phyloP scores from a whole-genome alignment of 2,797 vertebrate species.

The Poecilia picta region DNA sequence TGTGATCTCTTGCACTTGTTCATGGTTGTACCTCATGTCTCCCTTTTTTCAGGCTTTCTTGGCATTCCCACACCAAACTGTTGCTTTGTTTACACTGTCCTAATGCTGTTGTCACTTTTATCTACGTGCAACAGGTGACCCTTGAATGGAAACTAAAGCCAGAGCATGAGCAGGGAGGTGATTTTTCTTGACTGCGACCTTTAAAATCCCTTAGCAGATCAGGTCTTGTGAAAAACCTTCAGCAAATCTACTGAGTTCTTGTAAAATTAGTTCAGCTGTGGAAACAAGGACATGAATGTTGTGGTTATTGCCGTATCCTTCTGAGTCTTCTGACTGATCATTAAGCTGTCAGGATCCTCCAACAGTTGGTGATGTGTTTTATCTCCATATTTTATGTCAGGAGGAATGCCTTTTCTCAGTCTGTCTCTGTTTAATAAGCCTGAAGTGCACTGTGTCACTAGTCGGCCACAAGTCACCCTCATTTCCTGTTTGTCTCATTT shows the following conservation, averaged over 20 bases:
- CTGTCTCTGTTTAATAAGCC: constrained; percentile 37
- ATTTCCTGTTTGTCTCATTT: constrained; percentile 37
- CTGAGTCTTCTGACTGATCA: constrained; percentile 46
- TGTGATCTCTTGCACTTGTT: constrained; percentile 2
- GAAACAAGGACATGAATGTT: constrained; percentile 1
- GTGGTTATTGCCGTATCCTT: constrained; percentile 8
- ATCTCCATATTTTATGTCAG: constrained; percentile 67
- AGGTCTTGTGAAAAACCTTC: not conserved
- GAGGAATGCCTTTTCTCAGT: constrained; percentile 34
- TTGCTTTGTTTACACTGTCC: constrained; percentile 61
- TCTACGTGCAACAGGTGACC: constrained; percentile 50
- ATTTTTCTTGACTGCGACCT: not conserved
- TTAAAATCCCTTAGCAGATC: not conserved
- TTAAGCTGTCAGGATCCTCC: constrained; percentile 59
- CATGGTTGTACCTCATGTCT: constrained; percentile 21
- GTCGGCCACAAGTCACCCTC: constrained; percentile 48
- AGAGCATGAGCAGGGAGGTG: not conserved
- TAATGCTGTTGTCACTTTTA: constrained; percentile 29
- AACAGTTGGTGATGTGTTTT: constrained; percentile 70
- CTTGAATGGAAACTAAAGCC: constrained; percentile 32
- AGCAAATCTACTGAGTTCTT: not conserved
- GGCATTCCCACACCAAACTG: constrained; percentile 66
- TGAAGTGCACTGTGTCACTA: constrained; percentile 49
- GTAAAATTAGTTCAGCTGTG: not conserved
- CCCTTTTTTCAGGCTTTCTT: constrained; percentile 40